Base-by-base conservation (phyloP, 2,797 vertebrate genomes). In the Peromyscus attwateri region DNA sequence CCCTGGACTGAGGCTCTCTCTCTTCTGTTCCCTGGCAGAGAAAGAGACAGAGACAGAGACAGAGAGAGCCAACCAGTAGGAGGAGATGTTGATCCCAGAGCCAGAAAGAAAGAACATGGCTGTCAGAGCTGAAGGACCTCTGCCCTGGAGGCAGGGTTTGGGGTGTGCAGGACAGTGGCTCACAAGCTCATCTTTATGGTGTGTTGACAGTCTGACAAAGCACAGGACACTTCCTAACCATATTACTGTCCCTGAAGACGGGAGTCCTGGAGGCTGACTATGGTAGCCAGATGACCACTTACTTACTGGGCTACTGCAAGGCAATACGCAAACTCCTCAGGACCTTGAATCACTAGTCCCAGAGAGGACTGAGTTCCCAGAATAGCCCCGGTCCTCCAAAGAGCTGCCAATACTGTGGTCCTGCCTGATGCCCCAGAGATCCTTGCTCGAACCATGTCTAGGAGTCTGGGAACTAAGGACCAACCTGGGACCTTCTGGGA, bases 91-190 rank as follows among this genome's bases (percentile, higher is more conserved):
- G 43, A 3, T 60, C 66, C 85, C 19, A 6, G 49, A 37, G 71
- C 16, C 21, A 2, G 21, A 52, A 46, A 76, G 27, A 75, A 29
- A 60, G 66, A 68, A 40, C 1, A 0, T 0, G 3, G 7, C 3
- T 62, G 19, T 55, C 27, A 21, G 40, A 34, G 73, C 23, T 1
- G 52, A 21, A 60, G 37, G 2, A 84, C 1, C 70, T 75, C 77
- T n/a, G 3, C 17, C 60, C 77, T 2, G 0, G 21, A 1, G 1
- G 64, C 8, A 11, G 64, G 70, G 27, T 49, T 43, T 0, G 19
- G 12, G 21, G 37, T 31, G 29, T 76, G 70, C 14, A 49, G 37
- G 57, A n/a, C 64, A 40, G 80, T 73, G 1, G 90, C 71, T 6
- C 82, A 37, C 4, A 6, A 5, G 21, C 70, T 93, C 14, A 0